phyloP scores from a whole-genome alignment of 2,888 invertebrate species.

The Opisthograptis luteolata region DNA sequence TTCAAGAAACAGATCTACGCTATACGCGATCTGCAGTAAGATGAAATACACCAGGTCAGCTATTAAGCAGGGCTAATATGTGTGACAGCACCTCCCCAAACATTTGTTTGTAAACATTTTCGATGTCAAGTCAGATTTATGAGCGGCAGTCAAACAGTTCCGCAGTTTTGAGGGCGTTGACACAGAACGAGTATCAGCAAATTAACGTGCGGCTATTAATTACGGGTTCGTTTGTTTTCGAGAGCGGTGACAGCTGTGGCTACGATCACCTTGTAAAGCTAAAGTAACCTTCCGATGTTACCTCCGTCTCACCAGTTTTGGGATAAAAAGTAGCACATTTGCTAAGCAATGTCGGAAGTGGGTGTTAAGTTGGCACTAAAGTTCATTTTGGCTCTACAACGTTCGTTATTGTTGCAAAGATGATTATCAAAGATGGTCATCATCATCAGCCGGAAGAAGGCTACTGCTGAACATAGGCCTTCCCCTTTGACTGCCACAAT shows the following conservation, averaged over 20 bases:
- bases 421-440: too few species aligned
- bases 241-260: background rate
- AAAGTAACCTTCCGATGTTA: background rate
- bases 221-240: constrained; percentile 5
- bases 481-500: too few species aligned
- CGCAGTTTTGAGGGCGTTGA: constrained; percentile 40
- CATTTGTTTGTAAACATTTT: constrained; percentile 22
- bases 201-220: constrained; percentile 32
- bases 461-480: too few species aligned
- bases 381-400: too few species aligned
- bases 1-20: background rate
- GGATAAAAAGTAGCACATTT: too few species aligned
- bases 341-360: too few species aligned
- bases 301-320: background rate
- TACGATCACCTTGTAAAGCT: background rate
- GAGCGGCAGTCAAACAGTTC: constrained; percentile 33
- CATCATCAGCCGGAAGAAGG: too few species aligned
- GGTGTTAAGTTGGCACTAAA: too few species aligned
- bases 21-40: background rate
- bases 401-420: too few species aligned
- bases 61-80: background rate
- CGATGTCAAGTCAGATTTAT: constrained; percentile 26
- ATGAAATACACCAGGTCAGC: background rate
- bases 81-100: constrained; percentile 7
- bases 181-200: constrained; percentile 32